phyloP scores from a whole-genome alignment of 2,797 vertebrate species.

The Chloroceryle amazona region DNA sequence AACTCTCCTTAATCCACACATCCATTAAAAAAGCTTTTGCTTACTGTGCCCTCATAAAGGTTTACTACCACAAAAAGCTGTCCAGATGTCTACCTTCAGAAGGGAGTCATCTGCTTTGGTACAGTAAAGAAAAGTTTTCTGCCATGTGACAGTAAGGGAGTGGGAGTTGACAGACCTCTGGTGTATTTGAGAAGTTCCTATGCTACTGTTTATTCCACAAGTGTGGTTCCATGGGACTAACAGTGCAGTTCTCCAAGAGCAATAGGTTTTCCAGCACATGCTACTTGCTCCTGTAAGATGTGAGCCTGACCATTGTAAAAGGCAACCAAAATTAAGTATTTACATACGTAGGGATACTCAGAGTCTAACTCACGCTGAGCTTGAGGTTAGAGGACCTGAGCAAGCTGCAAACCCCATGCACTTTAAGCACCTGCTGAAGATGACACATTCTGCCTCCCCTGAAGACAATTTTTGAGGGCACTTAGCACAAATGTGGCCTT shows the following conservation, averaged over 20 bases:
- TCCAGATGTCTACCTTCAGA: neutral
- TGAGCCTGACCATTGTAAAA: neutral
- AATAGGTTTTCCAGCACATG: neutral
- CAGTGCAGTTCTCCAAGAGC: neutral
- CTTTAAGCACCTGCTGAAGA: rapidly evolving
- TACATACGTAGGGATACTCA: neutral
- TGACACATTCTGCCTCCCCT: neutral
- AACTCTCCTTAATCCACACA: neutral
- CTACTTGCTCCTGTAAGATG: neutral
- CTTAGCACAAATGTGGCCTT: neutral
- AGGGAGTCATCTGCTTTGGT: neutral
- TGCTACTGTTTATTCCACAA: neutral
- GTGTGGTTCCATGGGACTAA: neutral
- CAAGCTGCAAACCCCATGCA: neutral
- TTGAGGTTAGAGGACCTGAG: neutral
- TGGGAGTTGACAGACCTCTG: neutral
- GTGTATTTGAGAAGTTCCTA: neutral
- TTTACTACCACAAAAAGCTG: neutral
- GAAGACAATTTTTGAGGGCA: neutral
- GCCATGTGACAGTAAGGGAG: neutral
- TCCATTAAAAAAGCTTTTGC: neutral
- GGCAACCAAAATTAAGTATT: neutral
- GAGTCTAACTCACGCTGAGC: neutral
- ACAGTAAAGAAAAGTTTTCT: neutral
- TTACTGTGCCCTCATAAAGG: neutral